Conservation (phyloP, 2,113 vertebrate genomes). For the Plestiodon gilberti region DNA sequence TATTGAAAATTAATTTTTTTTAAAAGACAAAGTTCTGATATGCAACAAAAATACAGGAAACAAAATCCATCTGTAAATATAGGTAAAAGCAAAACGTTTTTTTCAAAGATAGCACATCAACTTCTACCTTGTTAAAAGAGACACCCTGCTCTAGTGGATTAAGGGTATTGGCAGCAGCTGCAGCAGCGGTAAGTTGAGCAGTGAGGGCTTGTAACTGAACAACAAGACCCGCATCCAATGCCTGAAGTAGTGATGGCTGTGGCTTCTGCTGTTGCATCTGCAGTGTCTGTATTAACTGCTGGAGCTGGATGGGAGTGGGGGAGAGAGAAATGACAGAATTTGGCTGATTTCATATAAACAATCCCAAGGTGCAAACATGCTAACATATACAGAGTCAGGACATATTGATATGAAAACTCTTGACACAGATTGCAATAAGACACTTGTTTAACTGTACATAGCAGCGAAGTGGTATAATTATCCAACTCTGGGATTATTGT, state of each 20-base stretch:
- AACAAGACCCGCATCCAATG: constrained; percentile 94
- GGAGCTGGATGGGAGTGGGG: constrained; percentile 79
- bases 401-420: neutral
- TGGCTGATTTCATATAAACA: no score
- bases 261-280: constrained; percentile 99
- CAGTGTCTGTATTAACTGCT: constrained; percentile 95
- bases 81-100: constrained; percentile 3
- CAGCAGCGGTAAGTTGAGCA: constrained; percentile 96
- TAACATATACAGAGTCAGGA: neutral
- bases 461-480: neutral
- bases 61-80: neutral
- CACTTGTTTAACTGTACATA: neutral
- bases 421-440: neutral
- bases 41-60: neutral
- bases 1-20: neutral
- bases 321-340: neutral
- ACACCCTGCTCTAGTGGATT: constrained; percentile 95
- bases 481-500: neutral
- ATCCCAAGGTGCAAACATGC: neutral
- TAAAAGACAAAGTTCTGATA: neutral
- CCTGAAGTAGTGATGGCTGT: constrained; percentile 94
- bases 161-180: constrained; percentile 91
- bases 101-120: constrained; percentile 28
- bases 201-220: constrained; percentile 97
- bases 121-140: constrained; percentile 94